Evolutionary conservation across 2,113 vertebrate genomes (phyloP).

Genomic region (Panurus biarmicus): DNA sequence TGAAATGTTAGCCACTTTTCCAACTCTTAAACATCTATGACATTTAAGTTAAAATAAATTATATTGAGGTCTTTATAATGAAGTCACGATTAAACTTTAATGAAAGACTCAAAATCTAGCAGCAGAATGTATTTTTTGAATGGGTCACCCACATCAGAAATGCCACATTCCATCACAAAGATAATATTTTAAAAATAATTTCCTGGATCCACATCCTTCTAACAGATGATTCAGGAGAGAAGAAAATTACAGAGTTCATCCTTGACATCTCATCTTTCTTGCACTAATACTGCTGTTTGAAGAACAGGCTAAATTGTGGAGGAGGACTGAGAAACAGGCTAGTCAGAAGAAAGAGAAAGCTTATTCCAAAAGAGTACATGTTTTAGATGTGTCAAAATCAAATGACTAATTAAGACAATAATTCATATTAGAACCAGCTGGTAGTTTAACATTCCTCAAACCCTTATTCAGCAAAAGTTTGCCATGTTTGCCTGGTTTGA

Average conservation of each 20-base stretch:
- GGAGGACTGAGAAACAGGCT: neutral
- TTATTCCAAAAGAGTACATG: neutral
- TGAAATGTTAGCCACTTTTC: neutral
- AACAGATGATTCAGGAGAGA: slow-evolving; percentile 1
- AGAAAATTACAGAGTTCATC: neutral
- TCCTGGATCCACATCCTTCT: neutral
- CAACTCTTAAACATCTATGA: neutral
- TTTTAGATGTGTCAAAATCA: slow-evolving; percentile 36
- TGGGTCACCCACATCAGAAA: neutral
- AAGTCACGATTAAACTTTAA: neutral
- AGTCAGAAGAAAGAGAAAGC: neutral
- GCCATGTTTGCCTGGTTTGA: neutral
- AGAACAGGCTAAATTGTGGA: neutral
- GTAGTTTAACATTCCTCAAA: neutral
- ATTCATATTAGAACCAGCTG: slow-evolving; percentile 31
- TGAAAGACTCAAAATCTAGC: neutral
- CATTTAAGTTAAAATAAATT: neutral
- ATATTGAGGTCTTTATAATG: neutral
- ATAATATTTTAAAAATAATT: slow-evolving; percentile 12
- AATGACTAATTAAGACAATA: slow-evolving; percentile 29
- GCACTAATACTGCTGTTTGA: neutral
- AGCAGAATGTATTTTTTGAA: neutral
- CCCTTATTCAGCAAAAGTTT: slow-evolving; percentile 28
- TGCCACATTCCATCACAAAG: neutral
- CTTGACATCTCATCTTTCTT: neutral